Evolutionary conservation across 1,140 invertebrate genomes (phyloP), one percentile per base, ranked within the genome.

Genomic region (Globodera ellingtonae): DNA sequence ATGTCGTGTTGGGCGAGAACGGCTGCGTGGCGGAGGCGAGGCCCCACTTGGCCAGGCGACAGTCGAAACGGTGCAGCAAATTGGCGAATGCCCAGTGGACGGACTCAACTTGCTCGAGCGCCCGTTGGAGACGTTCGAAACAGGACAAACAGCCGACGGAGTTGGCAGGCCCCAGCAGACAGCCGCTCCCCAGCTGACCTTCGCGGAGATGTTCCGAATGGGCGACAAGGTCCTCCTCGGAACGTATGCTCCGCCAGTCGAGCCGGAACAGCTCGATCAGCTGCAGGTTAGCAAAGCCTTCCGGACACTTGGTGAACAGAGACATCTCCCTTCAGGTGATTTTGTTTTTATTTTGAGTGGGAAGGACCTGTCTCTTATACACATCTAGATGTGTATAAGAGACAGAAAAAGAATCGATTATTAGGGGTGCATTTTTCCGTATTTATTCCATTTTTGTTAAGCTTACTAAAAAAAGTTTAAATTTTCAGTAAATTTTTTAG

Each of bases 1-100:
- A 88, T 6, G 88, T 89, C 21, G 83, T 87, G 79, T 88, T 88
- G 3, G 87, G 87, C n/a, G 88, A 89, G 73, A 89, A 88, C 24
- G 88, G 88, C 67, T 88, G 72, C 46, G 88, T 89, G 15, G 87
- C 85, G 35, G 83, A 84, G 13, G 80, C 75, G 21, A 67, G 75
- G 24, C 69, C 62, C 35, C 83, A 87, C 4, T 87, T 81, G 4
- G 86, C 84, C 46, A 87, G 78, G 15, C 82, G 79, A 77, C 87
- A 88, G 81, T 88, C 87, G 81, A 88, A 88, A 24, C 87, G 85
- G 10, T 81, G 70, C 15, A 88, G 79, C n/a, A 79, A 78, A n/a
- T 76, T 59, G 59, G 78, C 70, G 48, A 87, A 87, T 15, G 83
- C 72, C 21, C 69, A 24, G 71, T 86, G 88, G 65, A 83, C 78